These are phyloP conservation scores for Saccopteryx leptura DNA, from an alignment of 2,113 vertebrate genomes.

Conservation along the genomic window DNA sequence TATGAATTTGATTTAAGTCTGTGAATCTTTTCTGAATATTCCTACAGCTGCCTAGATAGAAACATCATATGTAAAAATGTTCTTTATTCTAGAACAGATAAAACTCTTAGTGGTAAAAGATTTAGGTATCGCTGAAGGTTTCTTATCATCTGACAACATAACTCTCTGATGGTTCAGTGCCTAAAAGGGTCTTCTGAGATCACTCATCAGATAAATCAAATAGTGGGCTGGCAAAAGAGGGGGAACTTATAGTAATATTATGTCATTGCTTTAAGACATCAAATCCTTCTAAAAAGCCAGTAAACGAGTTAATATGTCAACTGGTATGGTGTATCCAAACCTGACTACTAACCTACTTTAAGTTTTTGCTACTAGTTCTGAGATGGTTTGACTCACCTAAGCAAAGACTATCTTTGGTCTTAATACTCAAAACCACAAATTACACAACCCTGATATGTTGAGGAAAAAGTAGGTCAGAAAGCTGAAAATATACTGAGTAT, in stretches of 20 bases:
- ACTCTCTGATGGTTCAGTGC: constrained; percentile 86
- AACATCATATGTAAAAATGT: constrained; percentile 84
- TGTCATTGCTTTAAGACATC: constrained; percentile 84
- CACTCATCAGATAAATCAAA: constrained; percentile 88
- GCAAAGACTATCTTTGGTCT: constrained; percentile 75
- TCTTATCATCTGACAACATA: constrained; percentile 86
- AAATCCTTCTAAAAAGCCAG: constrained; percentile 83
- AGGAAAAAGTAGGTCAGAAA: neutral
- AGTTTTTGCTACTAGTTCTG: constrained; percentile 71
- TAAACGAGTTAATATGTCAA: constrained; percentile 80
- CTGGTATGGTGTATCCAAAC: constrained; percentile 81
- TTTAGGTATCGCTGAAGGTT: constrained; percentile 88
- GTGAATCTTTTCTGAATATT: constrained; percentile 86
- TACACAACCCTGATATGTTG: neutral
- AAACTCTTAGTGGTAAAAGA: constrained; percentile 84
- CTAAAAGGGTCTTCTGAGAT: constrained; percentile 87
- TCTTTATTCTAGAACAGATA: constrained; percentile 84
- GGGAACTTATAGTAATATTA: constrained; percentile 82
- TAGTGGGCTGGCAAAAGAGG: constrained; percentile 81
- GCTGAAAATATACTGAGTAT: neutral
- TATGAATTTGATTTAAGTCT: constrained; percentile 83
- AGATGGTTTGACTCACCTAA: constrained; percentile 73
- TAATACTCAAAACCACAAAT: neutral
- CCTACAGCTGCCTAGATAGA: constrained; percentile 85
- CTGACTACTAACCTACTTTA: constrained; percentile 77